phyloP scores from a whole-genome alignment of 2,113 vertebrate genomes.

The Mustela nigripes region DNA sequence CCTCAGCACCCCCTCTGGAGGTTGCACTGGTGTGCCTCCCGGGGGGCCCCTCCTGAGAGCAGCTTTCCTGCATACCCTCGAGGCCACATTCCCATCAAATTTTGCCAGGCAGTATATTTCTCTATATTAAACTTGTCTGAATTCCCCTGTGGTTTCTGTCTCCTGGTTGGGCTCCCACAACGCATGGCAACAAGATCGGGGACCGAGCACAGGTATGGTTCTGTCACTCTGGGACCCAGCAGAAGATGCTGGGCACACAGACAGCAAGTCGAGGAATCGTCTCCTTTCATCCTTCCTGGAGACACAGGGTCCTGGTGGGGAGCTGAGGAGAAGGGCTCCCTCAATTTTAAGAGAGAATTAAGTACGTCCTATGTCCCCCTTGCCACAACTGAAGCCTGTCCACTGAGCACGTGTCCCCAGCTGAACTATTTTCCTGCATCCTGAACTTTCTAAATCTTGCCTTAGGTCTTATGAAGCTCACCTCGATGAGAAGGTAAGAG shows the following conservation, averaged over 20 bases:
- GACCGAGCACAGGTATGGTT: not conserved
- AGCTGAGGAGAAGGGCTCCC: not conserved
- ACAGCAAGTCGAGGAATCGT: not conserved
- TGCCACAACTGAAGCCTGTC: not conserved
- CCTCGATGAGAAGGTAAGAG: not conserved
- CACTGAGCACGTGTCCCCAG: not conserved
- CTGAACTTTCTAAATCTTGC: not conserved
- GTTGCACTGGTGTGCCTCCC: not conserved
- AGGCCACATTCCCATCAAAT: not conserved
- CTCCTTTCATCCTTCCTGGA: not conserved
- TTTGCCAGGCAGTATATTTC: not conserved
- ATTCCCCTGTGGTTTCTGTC: not conserved
- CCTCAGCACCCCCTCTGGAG: not conserved
- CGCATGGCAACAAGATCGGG: rapidly evolving
- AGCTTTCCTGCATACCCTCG: not conserved
- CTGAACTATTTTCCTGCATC: not conserved
- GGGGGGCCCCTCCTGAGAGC: not conserved
- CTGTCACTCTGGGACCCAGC: not conserved
- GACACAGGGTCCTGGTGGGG: not conserved
- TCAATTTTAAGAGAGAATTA: not conserved
- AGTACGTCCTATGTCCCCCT: not conserved
- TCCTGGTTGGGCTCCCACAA: not conserved
- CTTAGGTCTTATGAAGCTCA: not conserved
- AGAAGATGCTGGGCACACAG: not conserved
- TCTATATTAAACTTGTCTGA: not conserved